Conservation (phyloP, 1,140 invertebrate species). For the Neocloeon triangulifer region DNA sequence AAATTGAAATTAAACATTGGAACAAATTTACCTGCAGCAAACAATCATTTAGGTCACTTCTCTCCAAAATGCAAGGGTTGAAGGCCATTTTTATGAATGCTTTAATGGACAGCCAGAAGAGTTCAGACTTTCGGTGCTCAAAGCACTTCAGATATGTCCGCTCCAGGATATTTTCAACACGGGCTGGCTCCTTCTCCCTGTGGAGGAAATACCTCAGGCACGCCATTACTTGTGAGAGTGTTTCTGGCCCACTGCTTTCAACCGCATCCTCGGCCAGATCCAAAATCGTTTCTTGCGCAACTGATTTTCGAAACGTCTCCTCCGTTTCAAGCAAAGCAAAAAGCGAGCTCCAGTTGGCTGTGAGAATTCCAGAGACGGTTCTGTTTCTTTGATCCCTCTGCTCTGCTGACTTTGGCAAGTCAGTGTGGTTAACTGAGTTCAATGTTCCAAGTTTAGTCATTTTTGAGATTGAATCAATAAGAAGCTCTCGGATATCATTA, state of each 20-base stretch:
- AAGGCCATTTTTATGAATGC: conserved; percentile 10
- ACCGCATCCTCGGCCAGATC: conserved; percentile 8
- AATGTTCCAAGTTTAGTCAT: too few relatives aligned
- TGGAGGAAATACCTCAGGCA: conserved; percentile 6
- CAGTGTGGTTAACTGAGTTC: too few relatives aligned
- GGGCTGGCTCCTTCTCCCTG: conserved; percentile 1
- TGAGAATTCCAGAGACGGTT: background rate
- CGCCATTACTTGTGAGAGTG: conserved; percentile 8
- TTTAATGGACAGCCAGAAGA: conserved; percentile 13
- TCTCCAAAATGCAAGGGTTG: too few relatives aligned
- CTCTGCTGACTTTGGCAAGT: too few relatives aligned
- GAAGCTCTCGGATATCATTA: too few relatives aligned
- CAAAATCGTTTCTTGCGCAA: conserved; percentile 4
- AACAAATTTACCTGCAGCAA: too few relatives aligned
- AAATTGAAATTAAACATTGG: too few relatives aligned
- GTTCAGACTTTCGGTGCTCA: conserved; percentile 13
- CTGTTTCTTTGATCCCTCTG: background rate
- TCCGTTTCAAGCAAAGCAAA: background rate
- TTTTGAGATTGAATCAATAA: too few relatives aligned
- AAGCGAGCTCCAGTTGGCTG: conserved; percentile 6
- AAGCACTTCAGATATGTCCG: too few relatives aligned
- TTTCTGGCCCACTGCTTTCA: conserved; percentile 9
- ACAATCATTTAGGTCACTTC: too few relatives aligned
- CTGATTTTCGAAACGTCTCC: conserved; percentile 2
- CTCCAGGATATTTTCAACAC: too few relatives aligned